phyloP scores from a whole-genome alignment of 1,140 invertebrate genomes.

The Pissodes strobi region DNA sequence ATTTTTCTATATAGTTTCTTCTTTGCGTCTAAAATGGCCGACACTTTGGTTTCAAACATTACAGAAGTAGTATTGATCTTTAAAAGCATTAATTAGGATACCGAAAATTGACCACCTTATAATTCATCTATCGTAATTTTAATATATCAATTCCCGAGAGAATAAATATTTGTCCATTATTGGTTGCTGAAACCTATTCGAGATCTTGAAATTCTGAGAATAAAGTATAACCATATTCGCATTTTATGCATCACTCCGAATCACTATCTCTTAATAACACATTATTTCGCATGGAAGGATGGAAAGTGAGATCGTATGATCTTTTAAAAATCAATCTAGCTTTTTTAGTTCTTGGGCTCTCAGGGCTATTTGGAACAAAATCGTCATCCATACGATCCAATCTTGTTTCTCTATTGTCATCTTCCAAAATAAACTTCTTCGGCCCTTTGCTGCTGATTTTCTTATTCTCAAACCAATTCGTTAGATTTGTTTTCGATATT shows the following conservation, averaged over 20 bases:
- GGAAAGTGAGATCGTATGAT: constrained; percentile 48
- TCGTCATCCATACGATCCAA: constrained; percentile 5
- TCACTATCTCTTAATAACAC: constrained; percentile 44
- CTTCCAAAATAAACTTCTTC: constrained; percentile 7
- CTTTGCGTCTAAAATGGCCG: too few species aligned
- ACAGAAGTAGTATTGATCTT: too few species aligned
- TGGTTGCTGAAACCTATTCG: too few species aligned
- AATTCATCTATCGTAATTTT: too few species aligned
- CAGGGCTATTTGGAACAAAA: constrained; percentile 37
- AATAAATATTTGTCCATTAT: too few species aligned
- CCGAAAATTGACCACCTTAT: too few species aligned
- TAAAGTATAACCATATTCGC: too few species aligned
- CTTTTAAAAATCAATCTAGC: constrained; percentile 46
- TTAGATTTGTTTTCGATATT: background rate
- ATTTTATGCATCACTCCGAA: constrained; percentile 40
- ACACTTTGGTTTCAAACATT: too few species aligned
- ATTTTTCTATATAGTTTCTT: too few species aligned
- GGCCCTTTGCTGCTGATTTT: constrained; percentile 11
- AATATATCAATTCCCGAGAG: too few species aligned
- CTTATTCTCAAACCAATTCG: background rate
- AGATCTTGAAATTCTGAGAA: too few species aligned
- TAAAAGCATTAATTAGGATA: too few species aligned
- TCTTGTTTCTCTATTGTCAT: background rate
- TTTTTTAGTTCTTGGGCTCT: constrained; percentile 45
- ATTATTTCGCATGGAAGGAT: constrained; percentile 33